Evolutionary conservation across 2,113 vertebrate species (phyloP), one percentile per base, ranked within the genome.

Genomic region (Willisornis vidua): DNA sequence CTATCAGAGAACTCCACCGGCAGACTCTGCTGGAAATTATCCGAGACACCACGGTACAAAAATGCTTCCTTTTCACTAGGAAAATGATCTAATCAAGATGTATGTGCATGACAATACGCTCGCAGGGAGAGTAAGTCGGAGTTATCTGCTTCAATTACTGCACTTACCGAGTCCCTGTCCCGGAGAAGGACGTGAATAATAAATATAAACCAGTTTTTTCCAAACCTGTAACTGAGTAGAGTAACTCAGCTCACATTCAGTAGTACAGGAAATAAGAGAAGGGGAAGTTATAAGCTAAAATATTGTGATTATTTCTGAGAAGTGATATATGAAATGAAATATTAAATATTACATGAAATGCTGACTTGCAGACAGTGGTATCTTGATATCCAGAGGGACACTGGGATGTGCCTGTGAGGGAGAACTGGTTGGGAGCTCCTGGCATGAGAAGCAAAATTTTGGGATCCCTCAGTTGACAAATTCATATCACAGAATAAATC

Each of bases 221-320:
- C 31, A 9, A 67, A 17, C 14, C 65, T 3, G 26, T 12, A 1
- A 41, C 81, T 20, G 20, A 62, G 71, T 2, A 6, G 81, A 33
- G 81, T 19, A 37, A 43, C 54, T 65, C 37, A 4, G 61, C 55
- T 77, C 39, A 2, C 18, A 4, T 3, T 0, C 28, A 84, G 88
- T 7, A 0, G 0, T 10, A 25, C 3, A 0, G 1, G 39, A 58
- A 31, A 14, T 2, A 7, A 0, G 24, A 2, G 3, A 26, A 17
- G 20, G 14, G 31, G 62, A 61, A 87, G n/a, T 9, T 10, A 16
- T 7, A 16, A 28, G 66, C 58, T 45, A 22, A 90, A 66, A 62
- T 35, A 8, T 1, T 1, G 41, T 14, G 41, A 35, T 6, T 73
- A 4, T 85, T 76, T 31, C 70, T 5, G 49, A n/a, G 74, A 6